A percentile compares a stretch with the other conserved stretches of the same genome.
Evolutionary conservation across 2,797 vertebrate species (phyloP).

Genomic region (Gephyroberyx darwinii): DNA sequence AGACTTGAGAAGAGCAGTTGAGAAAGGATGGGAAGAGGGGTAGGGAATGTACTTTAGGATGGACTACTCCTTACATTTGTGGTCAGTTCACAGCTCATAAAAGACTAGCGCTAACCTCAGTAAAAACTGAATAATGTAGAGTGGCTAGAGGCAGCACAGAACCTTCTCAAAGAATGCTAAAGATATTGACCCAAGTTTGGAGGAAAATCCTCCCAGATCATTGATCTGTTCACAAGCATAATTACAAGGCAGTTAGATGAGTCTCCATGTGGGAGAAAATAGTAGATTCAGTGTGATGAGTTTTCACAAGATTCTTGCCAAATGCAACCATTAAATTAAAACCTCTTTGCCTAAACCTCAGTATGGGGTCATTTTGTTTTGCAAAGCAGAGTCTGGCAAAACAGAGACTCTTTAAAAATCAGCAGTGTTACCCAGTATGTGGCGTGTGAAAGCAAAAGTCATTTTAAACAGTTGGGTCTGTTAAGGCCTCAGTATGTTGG

Average conservation of each 20-base stretch:
- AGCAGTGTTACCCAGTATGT: constrained; percentile 52
- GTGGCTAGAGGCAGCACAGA: constrained; percentile 68
- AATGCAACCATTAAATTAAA: constrained; percentile 74
- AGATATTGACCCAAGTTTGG: constrained; percentile 73
- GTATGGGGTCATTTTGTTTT: constrained; percentile 65
- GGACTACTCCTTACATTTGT: constrained; percentile 78
- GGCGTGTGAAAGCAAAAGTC: constrained; percentile 57
- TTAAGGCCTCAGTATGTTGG: constrained; percentile 40
- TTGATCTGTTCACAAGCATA: constrained; percentile 71
- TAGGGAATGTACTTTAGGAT: constrained; percentile 77
- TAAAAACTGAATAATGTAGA: constrained; percentile 77
- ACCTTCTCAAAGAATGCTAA: constrained; percentile 65
- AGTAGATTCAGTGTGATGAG: constrained; percentile 63
- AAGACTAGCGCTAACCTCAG: constrained; percentile 75
- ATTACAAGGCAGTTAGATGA: constrained; percentile 72
- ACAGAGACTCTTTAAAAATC: constrained; percentile 58
- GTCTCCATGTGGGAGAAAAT: constrained; percentile 69
- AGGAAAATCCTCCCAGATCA: constrained; percentile 66
- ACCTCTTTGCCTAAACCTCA: constrained; percentile 66
- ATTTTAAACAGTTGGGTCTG: constrained; percentile 53
- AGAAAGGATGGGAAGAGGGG: constrained; percentile 72
- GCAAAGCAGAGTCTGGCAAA: constrained; percentile 52
- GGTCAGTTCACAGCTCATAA: constrained; percentile 86
- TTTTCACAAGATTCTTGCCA: constrained; percentile 64
- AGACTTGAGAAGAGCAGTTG: constrained; percentile 76